phyloP scores from a whole-genome alignment of 2,113 vertebrate genomes.

The Rhodinocichla rosea region DNA sequence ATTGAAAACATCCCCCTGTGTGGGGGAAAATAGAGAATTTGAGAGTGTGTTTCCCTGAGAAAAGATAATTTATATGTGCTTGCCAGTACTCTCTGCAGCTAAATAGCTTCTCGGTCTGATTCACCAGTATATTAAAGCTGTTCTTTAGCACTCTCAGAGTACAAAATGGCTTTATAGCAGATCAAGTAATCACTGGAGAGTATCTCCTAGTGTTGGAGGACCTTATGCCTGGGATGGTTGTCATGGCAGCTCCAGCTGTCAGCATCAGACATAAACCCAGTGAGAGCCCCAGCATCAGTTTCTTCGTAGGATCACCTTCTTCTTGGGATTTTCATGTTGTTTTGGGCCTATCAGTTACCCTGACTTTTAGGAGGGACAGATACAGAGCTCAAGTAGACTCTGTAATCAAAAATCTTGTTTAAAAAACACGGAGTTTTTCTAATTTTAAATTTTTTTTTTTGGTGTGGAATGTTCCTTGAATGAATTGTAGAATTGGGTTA shows the following conservation, averaged over 20 bases:
- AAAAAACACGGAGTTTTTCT: fast-evolving
- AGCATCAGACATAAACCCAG: neutral
- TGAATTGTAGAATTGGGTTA: neutral
- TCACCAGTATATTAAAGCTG: neutral
- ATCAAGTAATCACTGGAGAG: neutral
- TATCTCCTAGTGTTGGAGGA: neutral
- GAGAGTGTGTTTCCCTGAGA: neutral
- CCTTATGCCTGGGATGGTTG: neutral
- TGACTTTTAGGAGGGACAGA: neutral
- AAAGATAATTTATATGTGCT: neutral
- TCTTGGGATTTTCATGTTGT: neutral
- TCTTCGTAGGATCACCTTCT: neutral
- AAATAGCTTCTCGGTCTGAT: constrained; percentile 1
- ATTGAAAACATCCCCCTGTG: neutral
- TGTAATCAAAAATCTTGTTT: neutral
- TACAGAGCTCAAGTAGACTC: neutral
- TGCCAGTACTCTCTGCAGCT: neutral
- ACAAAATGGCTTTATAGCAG: neutral
- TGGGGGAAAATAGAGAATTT: neutral
- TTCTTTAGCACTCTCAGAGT: neutral
- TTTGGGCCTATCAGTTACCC: neutral
- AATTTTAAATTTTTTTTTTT: neutral
- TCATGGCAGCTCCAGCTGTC: neutral
- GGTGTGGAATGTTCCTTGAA: neutral
- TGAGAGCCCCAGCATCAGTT: neutral